phyloP scores from a whole-genome alignment of 2,888 invertebrate species.

The Sympetrum striolatum region DNA sequence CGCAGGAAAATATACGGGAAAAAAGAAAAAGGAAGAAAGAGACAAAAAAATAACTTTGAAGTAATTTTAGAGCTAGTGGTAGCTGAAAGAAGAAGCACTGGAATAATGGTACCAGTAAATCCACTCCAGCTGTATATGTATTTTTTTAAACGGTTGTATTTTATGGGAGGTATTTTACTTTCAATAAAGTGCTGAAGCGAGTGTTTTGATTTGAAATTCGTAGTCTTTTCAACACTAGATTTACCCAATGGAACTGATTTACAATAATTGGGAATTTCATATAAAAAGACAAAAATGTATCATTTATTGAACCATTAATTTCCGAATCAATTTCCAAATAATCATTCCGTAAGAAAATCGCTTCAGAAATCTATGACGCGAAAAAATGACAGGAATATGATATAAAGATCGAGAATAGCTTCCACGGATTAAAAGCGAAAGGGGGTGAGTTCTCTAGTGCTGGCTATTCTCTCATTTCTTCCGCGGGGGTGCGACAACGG shows the following conservation, averaged over 20 bases:
- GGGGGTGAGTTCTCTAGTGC: neutral
- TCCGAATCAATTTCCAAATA: neutral
- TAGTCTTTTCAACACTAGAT: no score
- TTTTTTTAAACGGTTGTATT: no score
- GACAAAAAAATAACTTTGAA: no score
- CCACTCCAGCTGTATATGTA: no score
- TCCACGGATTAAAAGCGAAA: neutral
- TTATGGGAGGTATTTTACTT: no score
- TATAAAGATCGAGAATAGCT: neutral
- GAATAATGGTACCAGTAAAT: neutral
- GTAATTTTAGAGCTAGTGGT: no score
- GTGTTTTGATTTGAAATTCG: no score
- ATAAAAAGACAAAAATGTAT: no score
- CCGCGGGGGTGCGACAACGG: neutral
- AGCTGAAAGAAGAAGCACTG: neutral
- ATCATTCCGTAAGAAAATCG: neutral
- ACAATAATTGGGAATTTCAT: no score
- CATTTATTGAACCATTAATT: no score
- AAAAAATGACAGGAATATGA: neutral
- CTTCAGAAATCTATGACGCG: neutral
- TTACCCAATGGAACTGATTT: no score
- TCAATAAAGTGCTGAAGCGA: no score
- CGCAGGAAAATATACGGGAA: neutral
- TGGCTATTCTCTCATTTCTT: neutral
- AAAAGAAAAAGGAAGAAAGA: neutral